Evolutionary conservation across 2,888 invertebrate genomes (phyloP), one percentile per base, ranked within the genome.

Genomic region (Volucella inanis): DNA sequence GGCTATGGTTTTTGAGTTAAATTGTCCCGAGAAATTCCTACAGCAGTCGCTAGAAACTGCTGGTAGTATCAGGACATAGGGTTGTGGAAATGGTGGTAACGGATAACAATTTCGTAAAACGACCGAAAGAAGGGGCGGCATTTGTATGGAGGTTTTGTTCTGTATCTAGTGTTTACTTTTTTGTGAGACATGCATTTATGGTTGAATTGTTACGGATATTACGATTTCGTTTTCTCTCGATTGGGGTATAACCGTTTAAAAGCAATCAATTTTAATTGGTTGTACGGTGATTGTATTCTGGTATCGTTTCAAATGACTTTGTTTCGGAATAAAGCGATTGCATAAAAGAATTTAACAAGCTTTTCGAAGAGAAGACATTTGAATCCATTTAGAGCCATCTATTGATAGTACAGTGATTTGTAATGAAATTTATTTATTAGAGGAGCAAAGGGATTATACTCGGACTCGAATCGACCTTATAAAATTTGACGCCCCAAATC

Each of bases 1-100:
- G 14, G 31, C 50, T 75, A 75, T 50, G 31, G 43, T 8, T 76
- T 76, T 67, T 41, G 31, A 67, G 15, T 10, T 2, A 65, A 75
- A 75, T 65, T 43, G 65, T 50, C 50, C 50, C 49, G 38, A 15
- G 43, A 31, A 47, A 54, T 39, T 11, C 43, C 9, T 18, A 47
- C 22, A 47, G 22, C 1, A 64, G 49, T 9, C 11, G 3, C 15
- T n/a, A 15, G 39, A 50, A 39, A 6, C 31, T 31, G 31, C 31
- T 31, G 4, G 31, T 31, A 6, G 4, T 31, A 6, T 6, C 31
- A 31, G 6, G 6, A 31, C 2, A 31, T 31, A 31, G 6, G 31
- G 1, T 31, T 31, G 12, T 64, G 64, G 15, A 50, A 15, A 15
- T 12, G 15, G 64, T n/a, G 39, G 38, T 50, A 64, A 64, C 39